These are phyloP conservation scores for Rhadina sibilatrix DNA, from an alignment of 2,113 vertebrate genomes.

Conservation along the genomic window DNA sequence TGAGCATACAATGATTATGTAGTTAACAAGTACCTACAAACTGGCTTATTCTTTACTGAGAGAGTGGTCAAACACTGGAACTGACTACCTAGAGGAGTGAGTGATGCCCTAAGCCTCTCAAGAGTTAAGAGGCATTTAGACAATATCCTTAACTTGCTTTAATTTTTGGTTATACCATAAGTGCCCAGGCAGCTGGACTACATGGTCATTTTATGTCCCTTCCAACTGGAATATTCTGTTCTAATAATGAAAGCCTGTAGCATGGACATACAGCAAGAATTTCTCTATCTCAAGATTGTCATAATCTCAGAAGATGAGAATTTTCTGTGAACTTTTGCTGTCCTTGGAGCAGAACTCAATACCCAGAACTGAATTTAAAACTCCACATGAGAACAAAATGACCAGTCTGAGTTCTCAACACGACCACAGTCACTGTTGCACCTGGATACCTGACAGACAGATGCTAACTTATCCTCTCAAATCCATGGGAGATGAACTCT, in stretches of 20 bases:
- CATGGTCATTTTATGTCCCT: background rate
- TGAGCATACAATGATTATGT: background rate
- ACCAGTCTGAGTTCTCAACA: background rate
- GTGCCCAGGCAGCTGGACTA: background rate
- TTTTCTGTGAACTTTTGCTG: background rate
- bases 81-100: background rate
- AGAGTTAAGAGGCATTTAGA: background rate
- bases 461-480: background rate
- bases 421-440: rapidly evolving
- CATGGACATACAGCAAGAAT: background rate
- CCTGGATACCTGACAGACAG: background rate
- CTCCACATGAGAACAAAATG: background rate
- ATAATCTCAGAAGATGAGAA: background rate
- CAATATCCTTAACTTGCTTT: background rate
- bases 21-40: background rate
- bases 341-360: background rate
- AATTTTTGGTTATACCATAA: background rate
- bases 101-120: background rate
- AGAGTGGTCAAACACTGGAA: background rate
- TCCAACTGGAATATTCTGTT: background rate
- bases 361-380: background rate
- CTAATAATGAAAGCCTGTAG: background rate
- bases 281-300: background rate
- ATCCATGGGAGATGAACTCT: background rate
- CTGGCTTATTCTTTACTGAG: background rate